These are phyloP conservation scores for Thymelicus acteon DNA, from an alignment of 2,888 invertebrate genomes.

Conservation along the genomic window DNA sequence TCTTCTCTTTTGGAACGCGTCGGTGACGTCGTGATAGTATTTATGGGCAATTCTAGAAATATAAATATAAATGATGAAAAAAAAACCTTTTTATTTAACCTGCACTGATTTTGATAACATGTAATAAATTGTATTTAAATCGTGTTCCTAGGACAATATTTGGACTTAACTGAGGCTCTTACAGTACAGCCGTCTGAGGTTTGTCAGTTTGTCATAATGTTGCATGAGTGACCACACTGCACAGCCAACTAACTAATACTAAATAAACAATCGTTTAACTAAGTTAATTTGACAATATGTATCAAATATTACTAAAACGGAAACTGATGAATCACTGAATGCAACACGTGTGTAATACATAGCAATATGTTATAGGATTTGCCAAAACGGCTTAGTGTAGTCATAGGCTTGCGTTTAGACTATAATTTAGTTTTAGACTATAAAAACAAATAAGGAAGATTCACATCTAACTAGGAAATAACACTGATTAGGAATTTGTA, in stretches of 20 bases:
- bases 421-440: too few species aligned
- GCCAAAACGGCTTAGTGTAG: background rate
- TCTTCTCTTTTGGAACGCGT: too few species aligned
- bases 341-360: slow-evolving; percentile 5
- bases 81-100: too few species aligned
- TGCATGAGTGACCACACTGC: slow-evolving; percentile 45
- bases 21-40: too few species aligned
- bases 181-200: slow-evolving; percentile 58
- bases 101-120: background rate
- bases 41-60: too few species aligned
- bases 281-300: background rate
- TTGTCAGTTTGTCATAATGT: slow-evolving; percentile 35
- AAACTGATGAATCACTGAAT: slow-evolving; percentile 3
- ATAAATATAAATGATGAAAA: too few species aligned
- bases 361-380: too few species aligned
- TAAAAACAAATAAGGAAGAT: background rate
- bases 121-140: slow-evolving; percentile 26
- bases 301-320: background rate
- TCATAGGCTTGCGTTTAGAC: too few species aligned
- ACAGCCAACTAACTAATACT: slow-evolving; percentile 42
- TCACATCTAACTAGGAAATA: background rate
- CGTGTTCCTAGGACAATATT: slow-evolving; percentile 71
- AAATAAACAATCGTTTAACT: background rate
- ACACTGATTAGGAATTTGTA: background rate
- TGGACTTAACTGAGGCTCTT: slow-evolving; percentile 67